Percentiles rank a stretch among this genome's conserved stretches.
Evolutionary conservation across 2,888 invertebrate species (phyloP).

Genomic region (Limenitis camilla): DNA sequence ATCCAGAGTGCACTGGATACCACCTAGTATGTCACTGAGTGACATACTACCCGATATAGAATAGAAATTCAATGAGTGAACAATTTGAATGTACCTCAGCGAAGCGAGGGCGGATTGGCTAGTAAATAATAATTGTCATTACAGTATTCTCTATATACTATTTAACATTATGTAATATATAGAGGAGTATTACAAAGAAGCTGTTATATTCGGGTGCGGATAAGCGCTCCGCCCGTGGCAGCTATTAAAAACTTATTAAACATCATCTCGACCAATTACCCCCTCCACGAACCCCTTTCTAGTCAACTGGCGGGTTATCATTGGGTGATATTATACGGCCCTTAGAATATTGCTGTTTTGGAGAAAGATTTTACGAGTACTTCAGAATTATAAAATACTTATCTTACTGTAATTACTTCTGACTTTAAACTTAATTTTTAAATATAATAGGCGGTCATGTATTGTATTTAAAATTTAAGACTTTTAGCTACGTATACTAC

Average conservation of each 20-base stretch:
- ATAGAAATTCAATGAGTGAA: too few relatives aligned
- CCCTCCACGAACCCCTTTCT: slow-evolving; percentile 35
- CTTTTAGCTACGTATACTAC: too few relatives aligned
- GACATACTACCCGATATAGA: too few relatives aligned
- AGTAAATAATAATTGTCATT: too few relatives aligned
- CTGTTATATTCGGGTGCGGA: slow-evolving; percentile 49
- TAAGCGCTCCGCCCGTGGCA: slow-evolving; percentile 61
- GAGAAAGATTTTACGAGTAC: background rate
- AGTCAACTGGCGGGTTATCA: slow-evolving; percentile 23
- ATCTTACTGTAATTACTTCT: too few relatives aligned
- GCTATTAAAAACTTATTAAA: slow-evolving; percentile 81
- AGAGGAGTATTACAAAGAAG: slow-evolving; percentile 24
- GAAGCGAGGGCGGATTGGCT: too few relatives aligned
- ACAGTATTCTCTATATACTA: slow-evolving; percentile 5
- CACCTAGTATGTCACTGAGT: too few relatives aligned
- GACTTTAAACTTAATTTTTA: too few relatives aligned
- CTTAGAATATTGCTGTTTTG: slow-evolving; percentile 9
- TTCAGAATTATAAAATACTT: background rate
- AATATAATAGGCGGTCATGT: too few relatives aligned
- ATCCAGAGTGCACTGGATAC: too few relatives aligned
- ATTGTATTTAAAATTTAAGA: too few relatives aligned
- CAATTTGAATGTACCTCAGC: too few relatives aligned
- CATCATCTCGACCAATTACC: slow-evolving; percentile 79
- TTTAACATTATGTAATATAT: slow-evolving; percentile 5
- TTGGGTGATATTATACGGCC: slow-evolving; percentile 20